These are phyloP conservation scores for Leucozona laternaria DNA, from an alignment of 2,888 invertebrate species.

Conservation along the genomic window DNA sequence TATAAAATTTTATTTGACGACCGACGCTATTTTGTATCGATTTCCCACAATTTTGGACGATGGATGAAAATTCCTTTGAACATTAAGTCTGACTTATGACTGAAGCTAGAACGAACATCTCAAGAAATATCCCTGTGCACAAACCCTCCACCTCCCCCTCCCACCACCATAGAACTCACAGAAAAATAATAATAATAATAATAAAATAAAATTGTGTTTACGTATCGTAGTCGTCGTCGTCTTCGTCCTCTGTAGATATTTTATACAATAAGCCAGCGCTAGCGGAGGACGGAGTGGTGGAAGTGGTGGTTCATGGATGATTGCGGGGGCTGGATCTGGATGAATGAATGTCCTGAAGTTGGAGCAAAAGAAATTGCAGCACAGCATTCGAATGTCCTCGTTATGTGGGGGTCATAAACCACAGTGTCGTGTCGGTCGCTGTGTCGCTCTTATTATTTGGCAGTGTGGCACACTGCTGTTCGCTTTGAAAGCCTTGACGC, in stretches of 20 bases:
- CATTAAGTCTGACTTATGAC: slow-evolving; percentile 79
- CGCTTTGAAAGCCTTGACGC: slow-evolving; percentile 33
- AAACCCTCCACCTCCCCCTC: background rate
- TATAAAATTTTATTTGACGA: slow-evolving; percentile 80
- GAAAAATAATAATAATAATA: slow-evolving; percentile 78
- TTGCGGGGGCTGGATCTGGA: slow-evolving; percentile 66
- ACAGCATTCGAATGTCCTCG: slow-evolving; percentile 76
- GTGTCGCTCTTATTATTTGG: slow-evolving; percentile 29
- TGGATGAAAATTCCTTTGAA: slow-evolving; percentile 77
- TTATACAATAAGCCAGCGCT: slow-evolving; percentile 39
- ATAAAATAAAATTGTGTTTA: slow-evolving; percentile 78
- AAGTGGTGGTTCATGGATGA: slow-evolving; percentile 53
- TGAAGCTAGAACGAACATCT: slow-evolving; percentile 60
- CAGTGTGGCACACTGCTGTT: slow-evolving; percentile 20
- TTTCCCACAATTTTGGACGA: slow-evolving; percentile 79
- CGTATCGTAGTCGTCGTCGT: slow-evolving; percentile 61
- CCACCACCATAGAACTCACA: slow-evolving; percentile 61
- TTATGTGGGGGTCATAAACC: slow-evolving; percentile 76
- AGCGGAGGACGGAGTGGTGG: background rate
- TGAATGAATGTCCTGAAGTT: slow-evolving; percentile 58
- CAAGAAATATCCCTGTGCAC: slow-evolving; percentile 63
- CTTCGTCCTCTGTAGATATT: slow-evolving; percentile 10
- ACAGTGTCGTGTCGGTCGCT: slow-evolving; percentile 66
- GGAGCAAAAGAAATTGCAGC: slow-evolving; percentile 76
- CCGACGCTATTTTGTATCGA: slow-evolving; percentile 80